These are phyloP conservation scores for Isoperla grammatica DNA, from an alignment of 2,888 invertebrate species.

Conservation along the genomic window DNA sequence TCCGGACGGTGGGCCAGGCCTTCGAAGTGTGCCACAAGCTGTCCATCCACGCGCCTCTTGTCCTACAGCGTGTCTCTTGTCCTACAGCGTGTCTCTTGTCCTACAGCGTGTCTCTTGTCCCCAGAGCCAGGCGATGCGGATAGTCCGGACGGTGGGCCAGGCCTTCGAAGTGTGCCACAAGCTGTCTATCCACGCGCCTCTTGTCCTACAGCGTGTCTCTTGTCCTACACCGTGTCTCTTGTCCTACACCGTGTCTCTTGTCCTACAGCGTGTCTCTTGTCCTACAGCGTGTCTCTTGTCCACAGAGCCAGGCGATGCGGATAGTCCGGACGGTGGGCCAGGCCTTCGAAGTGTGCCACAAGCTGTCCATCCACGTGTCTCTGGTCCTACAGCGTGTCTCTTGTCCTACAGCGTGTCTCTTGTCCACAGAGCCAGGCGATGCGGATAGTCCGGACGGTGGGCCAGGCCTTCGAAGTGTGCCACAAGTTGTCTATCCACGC, in stretches of 20 bases:
- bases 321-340: conserved; percentile 98
- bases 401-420: no score
- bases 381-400: no score
- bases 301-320: conserved; percentile 95
- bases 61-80: no score
- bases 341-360: conserved; percentile 99
- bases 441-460: conserved; percentile 96
- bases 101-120: no score
- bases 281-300: no score
- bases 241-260: no score
- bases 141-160: conserved; percentile 97
- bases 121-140: conserved; percentile 97
- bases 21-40: conserved; percentile 99
- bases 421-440: conserved; percentile 87
- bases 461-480: conserved; percentile 99
- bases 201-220: no score
- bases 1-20: conserved; percentile 97
- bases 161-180: conserved; percentile 99
- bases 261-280: no score
- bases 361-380: conserved; percentile 65
- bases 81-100: no score
- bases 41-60: conserved; percentile 58
- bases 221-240: no score
- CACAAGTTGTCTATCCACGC: conserved; percentile 80
- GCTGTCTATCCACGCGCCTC: conserved; percentile 62